phyloP scores from a whole-genome alignment of 2,113 vertebrate species.

The Lethenteron camtschaticum region DNA sequence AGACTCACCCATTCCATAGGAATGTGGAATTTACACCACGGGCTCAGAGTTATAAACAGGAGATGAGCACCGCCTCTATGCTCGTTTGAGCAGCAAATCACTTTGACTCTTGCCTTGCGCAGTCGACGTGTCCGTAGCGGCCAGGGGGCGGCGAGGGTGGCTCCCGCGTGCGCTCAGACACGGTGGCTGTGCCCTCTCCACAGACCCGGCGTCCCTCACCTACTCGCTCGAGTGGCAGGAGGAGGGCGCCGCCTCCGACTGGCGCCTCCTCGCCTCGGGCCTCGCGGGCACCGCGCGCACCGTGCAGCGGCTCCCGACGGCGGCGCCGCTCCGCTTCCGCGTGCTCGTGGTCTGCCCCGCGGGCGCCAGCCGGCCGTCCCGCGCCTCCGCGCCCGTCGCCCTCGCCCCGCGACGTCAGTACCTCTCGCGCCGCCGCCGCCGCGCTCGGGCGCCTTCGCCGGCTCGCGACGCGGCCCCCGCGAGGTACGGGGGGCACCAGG shows the following conservation, averaged over 20 bases:
- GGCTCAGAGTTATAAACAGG: neutral
- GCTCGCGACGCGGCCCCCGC: neutral
- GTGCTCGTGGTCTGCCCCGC: constrained; percentile 61
- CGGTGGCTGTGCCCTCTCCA: neutral
- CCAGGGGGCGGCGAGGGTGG: neutral
- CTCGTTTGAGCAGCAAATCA: neutral
- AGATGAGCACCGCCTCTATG: neutral
- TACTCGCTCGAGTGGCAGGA: constrained; percentile 80
- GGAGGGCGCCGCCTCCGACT: constrained; percentile 50
- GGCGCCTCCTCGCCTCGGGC: constrained; percentile 47
- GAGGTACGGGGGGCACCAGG: no score
- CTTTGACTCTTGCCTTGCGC: neutral
- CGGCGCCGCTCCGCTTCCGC: constrained; percentile 53
- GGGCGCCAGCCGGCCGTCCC: constrained; percentile 71
- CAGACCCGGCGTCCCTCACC: constrained; percentile 54
- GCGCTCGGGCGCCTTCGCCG: rapidly evolving
- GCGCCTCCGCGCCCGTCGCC: constrained; percentile 38
- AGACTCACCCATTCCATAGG: neutral
- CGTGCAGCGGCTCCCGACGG: constrained; percentile 45
- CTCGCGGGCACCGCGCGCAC: constrained; percentile 42
- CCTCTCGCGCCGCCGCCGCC: neutral
- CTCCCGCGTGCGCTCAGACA: neutral
- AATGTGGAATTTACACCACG: neutral
- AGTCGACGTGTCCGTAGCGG: neutral
- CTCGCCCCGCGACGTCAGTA: constrained; percentile 51